Conservation (phyloP, 2,113 vertebrate genomes). For the Mionectes macconnelli region DNA sequence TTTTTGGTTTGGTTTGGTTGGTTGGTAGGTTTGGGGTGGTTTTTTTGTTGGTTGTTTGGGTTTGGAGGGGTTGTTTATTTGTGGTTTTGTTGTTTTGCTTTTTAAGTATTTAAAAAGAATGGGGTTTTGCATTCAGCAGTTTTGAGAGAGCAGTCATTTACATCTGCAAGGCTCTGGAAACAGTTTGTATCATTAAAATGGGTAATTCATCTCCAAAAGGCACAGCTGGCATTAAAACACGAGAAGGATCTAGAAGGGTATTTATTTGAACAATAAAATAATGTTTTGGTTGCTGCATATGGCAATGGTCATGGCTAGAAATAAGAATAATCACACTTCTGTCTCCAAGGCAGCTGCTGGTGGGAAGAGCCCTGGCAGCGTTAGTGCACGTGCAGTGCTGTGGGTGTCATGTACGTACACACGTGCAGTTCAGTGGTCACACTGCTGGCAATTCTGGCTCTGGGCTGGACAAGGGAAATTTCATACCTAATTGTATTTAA, state of each 20-base stretch:
- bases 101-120: not conserved
- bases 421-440: fast-evolving
- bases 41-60: not conserved
- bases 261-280: not conserved
- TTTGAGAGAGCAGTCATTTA: not conserved
- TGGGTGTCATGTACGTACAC: fast-evolving
- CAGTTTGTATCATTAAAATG: not conserved
- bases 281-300: not conserved
- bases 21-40: not conserved
- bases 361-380: not conserved
- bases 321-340: not conserved
- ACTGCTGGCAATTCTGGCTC: not conserved
- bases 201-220: not conserved
- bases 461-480: not conserved
- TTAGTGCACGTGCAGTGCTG: fast-evolving
- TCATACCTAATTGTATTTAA: not conserved
- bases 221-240: not conserved
- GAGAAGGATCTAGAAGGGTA: not conserved
- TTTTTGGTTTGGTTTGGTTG: not conserved
- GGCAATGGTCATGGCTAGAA: not conserved
- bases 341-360: not conserved
- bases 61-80: no score
- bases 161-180: not conserved
- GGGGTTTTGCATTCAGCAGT: not conserved
- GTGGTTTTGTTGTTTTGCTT: not conserved